Evolutionary conservation across 2,888 invertebrate genomes (phyloP), one percentile per base, ranked within the genome.

Genomic region (Dione vanillae): DNA sequence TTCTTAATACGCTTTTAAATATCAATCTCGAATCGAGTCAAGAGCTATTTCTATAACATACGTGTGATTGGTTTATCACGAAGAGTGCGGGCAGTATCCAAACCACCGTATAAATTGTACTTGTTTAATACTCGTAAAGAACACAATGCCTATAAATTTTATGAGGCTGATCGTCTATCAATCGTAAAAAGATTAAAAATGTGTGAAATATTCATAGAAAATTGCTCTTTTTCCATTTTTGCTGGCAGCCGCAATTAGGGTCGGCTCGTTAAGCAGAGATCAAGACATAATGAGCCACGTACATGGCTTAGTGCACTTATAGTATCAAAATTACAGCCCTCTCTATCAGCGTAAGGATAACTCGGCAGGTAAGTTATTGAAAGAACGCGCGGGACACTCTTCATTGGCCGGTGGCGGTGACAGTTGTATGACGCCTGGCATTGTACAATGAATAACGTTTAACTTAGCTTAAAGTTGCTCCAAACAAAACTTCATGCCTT

Each of bases 231-330:
- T 68, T 58, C 62, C 70, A 51, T 74, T 74, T 72, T 78, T 76
- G 72, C 72, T 71, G 65, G 71, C 74, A 62, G 66, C 83, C 88
- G 90, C 90, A 90, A 91, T 91, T 91, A 90, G 87, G 79, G 78
- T 76, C 87, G 90, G 81, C 88, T 90, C 91, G 91, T 91, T 91
- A 85, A 84, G 83, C 79, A 83, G 85, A 85, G 90, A 89, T 90
- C 89, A 86, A 86, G 89, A 90, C 85, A 90, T 90, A 90, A 91
- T 90, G 90, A 89, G 89, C 90, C 88, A 88, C 86, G 87, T 87
- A 86, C 87, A 89, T 86, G 89, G 85, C 86, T 87, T 88, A 87
- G 85, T 89, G 86, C 88, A 87, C 85, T 87, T 82, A 77, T 81
- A 67, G 67, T 65, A 71, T 65, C 59, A 69, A 71, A 71, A 89